Evolutionary conservation across 2,888 invertebrate genomes (phyloP), one percentile per base, ranked within the genome.

Genomic region (Cerastis leucographa): DNA sequence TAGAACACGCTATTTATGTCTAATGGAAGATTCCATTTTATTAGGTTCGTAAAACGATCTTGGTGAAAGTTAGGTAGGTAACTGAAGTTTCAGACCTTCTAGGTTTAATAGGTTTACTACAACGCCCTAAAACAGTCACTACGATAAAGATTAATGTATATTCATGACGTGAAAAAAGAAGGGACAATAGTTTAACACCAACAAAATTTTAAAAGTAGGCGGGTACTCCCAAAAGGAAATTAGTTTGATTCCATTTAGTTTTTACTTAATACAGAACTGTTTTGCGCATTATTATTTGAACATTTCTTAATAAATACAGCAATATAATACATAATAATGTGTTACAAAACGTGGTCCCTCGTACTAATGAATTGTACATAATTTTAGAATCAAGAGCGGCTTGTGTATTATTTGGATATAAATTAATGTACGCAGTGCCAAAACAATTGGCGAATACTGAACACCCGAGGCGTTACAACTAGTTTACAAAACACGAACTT

Each of bases 401-500:
- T 66, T 66, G 42, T 59, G 49, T 67, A 46, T 78, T 71, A 81
- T 49, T 54, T 56, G 66, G 66, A 71, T 71, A 44, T 49, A 68
- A 66, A 84, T 78, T 76, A 71, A 76, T 81, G 66, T 61, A 62
- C 14, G 42, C 61, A 71, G 71, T 65, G 71, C 46, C 71, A 74
- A 73, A 68, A 84, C 74, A 70, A 87, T 76, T 9, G 54, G 46
- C 46, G 87, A 80, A 78, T 74, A 73, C 46, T 17, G 67, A 79
- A 56, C 72, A 74, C 76, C 69, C 64, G 51, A 19, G 62, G 71
- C 62, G 62, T 74, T 83, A 54, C 62, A 67, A 49, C 51, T 75
- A 75, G 69, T 54, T 62, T 67, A 75, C 74, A 80, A 71, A 85
- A 85, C 68, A 72, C 75, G 67, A 83, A 85, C 74, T 87, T 80